These are phyloP conservation scores for Neolamprologus longior DNA, from an alignment of 2,113 vertebrate species.

Conservation along the genomic window DNA sequence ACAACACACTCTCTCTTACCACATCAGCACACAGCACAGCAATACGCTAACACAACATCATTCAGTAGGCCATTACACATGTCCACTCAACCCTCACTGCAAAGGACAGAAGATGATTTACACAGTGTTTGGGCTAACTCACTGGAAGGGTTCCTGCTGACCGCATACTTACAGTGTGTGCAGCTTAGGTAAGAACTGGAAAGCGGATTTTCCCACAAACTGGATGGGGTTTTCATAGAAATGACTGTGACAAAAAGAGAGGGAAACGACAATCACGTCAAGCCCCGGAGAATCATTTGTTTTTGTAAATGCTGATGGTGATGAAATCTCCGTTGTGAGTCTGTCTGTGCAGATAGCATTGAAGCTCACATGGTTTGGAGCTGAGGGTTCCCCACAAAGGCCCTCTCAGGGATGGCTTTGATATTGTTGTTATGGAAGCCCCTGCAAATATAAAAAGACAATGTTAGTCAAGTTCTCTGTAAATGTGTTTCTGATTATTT, in stretches of 20 bases:
- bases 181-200: constrained; percentile 89
- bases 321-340: neutral
- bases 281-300: neutral
- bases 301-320: neutral
- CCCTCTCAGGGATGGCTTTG: constrained; percentile 88
- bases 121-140: constrained; percentile 49
- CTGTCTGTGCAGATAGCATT: neutral
- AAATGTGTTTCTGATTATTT: constrained; percentile 23
- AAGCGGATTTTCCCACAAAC: constrained; percentile 89
- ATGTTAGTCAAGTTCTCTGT: neutral
- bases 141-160: constrained; percentile 38
- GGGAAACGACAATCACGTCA: neutral
- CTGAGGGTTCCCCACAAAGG: constrained; percentile 90
- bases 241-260: constrained; percentile 71
- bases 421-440: constrained; percentile 97
- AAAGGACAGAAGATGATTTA: constrained; percentile 50
- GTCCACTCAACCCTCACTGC: constrained; percentile 52
- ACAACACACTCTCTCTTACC: constrained; percentile 51
- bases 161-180: constrained; percentile 88
- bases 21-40: constrained; percentile 45
- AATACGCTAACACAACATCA: constrained; percentile 58
- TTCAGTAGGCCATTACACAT: constrained; percentile 63
- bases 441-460: constrained; percentile 65
- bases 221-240: constrained; percentile 98
- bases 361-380: constrained; percentile 90